A percentile compares a stretch with the other conserved stretches of the same genome.
Conservation (phyloP, 2,888 invertebrate genomes). For the Neoitamus cyanurus region DNA sequence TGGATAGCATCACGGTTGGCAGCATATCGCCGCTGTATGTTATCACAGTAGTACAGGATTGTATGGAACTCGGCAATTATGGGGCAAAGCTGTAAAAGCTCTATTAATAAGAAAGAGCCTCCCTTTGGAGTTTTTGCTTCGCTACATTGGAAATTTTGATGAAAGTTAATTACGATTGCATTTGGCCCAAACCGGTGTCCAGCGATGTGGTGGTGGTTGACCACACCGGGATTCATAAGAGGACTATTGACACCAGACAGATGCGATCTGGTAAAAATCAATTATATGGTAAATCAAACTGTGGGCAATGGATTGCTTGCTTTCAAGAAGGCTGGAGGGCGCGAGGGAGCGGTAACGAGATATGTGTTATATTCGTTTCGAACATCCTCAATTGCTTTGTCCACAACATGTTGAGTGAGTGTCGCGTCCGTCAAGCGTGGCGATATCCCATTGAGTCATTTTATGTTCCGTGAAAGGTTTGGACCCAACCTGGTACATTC, state of each 20-base stretch:
- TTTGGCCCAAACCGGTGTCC: neutral
- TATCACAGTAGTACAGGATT: neutral
- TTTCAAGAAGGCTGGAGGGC: neutral
- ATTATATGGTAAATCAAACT: neutral
- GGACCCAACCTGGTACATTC: neutral
- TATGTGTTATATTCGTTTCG: neutral
- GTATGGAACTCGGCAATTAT: neutral
- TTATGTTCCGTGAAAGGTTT: constrained; percentile 8
- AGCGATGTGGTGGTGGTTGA: neutral
- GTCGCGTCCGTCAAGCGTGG: neutral
- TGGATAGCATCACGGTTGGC: neutral
- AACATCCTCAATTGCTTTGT: neutral
- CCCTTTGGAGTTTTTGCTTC: neutral
- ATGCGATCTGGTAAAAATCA: constrained; percentile 17
- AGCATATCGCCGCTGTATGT: neutral
- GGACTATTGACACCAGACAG: neutral
- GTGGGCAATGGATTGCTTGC: neutral
- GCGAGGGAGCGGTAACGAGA: neutral
- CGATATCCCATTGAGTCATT: neutral
- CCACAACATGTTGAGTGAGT: neutral
- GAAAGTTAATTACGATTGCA: constrained; percentile 8
- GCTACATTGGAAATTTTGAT: constrained; percentile 8
- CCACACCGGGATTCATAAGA: neutral
- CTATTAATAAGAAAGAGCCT: neutral
- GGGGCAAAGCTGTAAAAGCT: neutral